Evolutionary conservation across 2,113 vertebrate genomes (phyloP), one percentile per base, ranked within the genome.

Genomic region (Labeo rohita): DNA sequence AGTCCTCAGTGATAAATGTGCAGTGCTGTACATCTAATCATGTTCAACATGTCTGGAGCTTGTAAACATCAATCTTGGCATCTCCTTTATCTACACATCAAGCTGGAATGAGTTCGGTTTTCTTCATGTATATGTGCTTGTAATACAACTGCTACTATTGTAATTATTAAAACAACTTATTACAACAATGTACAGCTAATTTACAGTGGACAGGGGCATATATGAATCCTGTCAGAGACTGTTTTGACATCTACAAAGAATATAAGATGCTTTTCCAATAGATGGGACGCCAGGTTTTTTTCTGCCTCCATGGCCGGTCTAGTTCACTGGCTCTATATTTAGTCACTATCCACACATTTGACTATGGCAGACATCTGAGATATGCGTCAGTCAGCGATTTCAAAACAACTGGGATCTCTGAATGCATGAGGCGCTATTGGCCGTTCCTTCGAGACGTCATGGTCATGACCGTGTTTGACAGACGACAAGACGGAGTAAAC

Each of bases 171-270:
- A 85, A 89, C 66, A 86, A 90, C 59, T 81, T 43, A 45, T 84
- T 65, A 86, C 87, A 47, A 86, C 85, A 87, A 86, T 90, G 75
- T 84, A 91, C 85, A 92, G 36, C 76, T 88, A 78, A 86, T 85
- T 85, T 86, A 88, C 88, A 91, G 34, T 56, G 43, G 36, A 87
- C 21, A 61, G 21, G 54, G 2, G 6, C 54, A 63, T 72, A 85
- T 50, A 76, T n/a, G 21, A 52, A 59, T 82, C 0, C 59, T 45
- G 21, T 70, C 12, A 84, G 54, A 72, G n/a, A 23, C 16, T 23
- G 73, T 1, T 45, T 74, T 70, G 47, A 73, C 75, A 63, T 70
- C 28, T 36, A 70, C 23, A 4, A 47, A 73, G 28, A 80, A 0
- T 34, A 72, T 49, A 59, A 72, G 49, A 23, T 52, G 75, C 8